These are phyloP conservation scores for Stratiomys singularior DNA, from an alignment of 2,888 invertebrate genomes.

Conservation along the genomic window DNA sequence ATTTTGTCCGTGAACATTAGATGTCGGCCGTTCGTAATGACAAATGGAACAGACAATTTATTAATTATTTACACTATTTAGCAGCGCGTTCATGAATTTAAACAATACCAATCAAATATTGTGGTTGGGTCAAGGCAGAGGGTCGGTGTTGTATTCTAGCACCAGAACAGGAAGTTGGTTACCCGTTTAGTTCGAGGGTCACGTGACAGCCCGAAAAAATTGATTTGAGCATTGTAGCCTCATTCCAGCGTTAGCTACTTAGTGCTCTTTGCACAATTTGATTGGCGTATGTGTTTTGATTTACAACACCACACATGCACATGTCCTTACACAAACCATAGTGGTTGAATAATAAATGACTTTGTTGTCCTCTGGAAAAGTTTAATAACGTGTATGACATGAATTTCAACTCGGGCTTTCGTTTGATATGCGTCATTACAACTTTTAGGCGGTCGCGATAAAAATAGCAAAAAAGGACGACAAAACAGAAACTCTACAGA, in stretches of 20 bases:
- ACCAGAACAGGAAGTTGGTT: background rate
- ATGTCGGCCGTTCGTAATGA: slow-evolving; percentile 6
- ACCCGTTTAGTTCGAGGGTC: background rate
- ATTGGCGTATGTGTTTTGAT: slow-evolving; percentile 12
- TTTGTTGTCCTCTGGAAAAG: slow-evolving; percentile 22
- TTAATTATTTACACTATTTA: slow-evolving; percentile 26
- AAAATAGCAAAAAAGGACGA: background rate
- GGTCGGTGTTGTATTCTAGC: background rate
- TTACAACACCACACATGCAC: background rate
- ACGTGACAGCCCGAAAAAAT: background rate
- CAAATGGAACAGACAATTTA: slow-evolving; percentile 24
- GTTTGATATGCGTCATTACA: background rate
- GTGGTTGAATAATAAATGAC: slow-evolving; percentile 19
- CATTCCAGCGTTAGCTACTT: background rate
- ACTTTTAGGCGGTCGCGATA: background rate
- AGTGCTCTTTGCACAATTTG: background rate
- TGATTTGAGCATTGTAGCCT: background rate
- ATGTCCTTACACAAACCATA: background rate
- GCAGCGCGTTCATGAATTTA: slow-evolving; percentile 25
- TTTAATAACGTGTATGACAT: slow-evolving; percentile 36
- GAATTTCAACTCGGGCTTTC: background rate
- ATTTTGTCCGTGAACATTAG: background rate
- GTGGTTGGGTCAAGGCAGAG: background rate
- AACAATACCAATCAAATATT: background rate
- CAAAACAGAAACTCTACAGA: background rate